Evolutionary conservation across 35 echinoderm and acorn worm species (phyloP).

Genomic region (Acanthaster planci): DNA sequence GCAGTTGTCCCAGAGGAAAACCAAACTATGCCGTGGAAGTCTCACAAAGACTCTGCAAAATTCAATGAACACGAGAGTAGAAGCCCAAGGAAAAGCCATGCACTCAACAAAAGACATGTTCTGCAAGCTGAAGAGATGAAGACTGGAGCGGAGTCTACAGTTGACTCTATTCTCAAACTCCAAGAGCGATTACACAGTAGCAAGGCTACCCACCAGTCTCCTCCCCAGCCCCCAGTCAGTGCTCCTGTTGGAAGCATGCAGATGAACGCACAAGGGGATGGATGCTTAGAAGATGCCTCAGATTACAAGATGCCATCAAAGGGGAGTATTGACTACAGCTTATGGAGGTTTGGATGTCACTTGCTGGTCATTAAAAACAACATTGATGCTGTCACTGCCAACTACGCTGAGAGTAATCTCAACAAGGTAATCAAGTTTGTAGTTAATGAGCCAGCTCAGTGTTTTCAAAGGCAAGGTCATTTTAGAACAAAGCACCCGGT

Average conservation of each 20-base stretch:
- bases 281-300: neutral
- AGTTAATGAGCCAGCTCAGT: neutral
- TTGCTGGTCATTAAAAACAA: constrained; percentile 22
- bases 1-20: neutral
- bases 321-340: constrained; percentile 41
- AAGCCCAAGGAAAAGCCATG: neutral
- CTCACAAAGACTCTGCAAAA: neutral
- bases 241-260: neutral
- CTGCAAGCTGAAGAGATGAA: neutral
- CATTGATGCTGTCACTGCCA: neutral
- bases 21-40: neutral
- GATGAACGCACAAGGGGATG: neutral
- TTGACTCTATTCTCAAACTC: constrained; percentile 60
- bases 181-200: constrained; percentile 52
- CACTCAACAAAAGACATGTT: neutral
- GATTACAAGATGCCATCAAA: constrained; percentile 2
- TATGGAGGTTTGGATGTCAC: constrained; percentile 53
- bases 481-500: too few relatives aligned
- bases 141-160: constrained; percentile 38
- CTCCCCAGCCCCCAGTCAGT: neutral
- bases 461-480: too few relatives aligned
- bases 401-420: neutral
- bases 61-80: neutral
- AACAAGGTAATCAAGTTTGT: neutral
- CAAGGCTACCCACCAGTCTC: constrained; percentile 14